Conservation (phyloP, 2,797 vertebrate species). For the Clarias fuscus region DNA sequence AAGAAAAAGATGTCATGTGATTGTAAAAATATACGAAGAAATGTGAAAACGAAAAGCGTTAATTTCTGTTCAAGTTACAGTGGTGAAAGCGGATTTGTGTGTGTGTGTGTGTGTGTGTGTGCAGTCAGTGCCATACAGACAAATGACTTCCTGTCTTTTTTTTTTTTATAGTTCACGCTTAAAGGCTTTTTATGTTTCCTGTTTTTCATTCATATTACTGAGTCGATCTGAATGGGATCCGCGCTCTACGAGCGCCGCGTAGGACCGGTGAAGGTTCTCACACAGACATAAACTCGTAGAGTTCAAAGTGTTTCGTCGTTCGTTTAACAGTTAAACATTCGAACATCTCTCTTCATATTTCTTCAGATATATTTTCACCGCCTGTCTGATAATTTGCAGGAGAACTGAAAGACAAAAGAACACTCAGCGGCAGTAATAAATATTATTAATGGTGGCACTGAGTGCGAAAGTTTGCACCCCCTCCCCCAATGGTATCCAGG, state of each 20-base stretch:
- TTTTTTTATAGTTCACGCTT: not conserved
- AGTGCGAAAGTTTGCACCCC: not conserved
- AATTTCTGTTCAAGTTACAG: not conserved
- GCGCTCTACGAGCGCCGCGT: no score
- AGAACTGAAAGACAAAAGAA: not conserved
- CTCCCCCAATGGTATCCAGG: not conserved
- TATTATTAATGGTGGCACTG: not conserved
- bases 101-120: no score
- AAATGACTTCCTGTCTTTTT: not conserved
- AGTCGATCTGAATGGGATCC: not conserved
- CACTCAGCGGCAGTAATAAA: not conserved
- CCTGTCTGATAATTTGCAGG: not conserved
- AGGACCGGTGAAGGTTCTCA: no score
- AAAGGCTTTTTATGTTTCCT: not conserved
- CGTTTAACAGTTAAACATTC: not conserved
- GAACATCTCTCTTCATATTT: not conserved
- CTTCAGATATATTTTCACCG: not conserved
- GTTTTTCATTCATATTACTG: not conserved
- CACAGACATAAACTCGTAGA: no score
- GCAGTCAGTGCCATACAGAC: not conserved
- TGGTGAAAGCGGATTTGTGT: not conserved
- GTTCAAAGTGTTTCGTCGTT: no score
- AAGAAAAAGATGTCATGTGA: not conserved
- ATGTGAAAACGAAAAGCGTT: not conserved
- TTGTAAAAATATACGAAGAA: not conserved